A percentile compares a stretch with the other conserved stretches of the same genome.
Evolutionary conservation across 2,797 vertebrate genomes (phyloP).

Genomic region (Iguana delicatissima): DNA sequence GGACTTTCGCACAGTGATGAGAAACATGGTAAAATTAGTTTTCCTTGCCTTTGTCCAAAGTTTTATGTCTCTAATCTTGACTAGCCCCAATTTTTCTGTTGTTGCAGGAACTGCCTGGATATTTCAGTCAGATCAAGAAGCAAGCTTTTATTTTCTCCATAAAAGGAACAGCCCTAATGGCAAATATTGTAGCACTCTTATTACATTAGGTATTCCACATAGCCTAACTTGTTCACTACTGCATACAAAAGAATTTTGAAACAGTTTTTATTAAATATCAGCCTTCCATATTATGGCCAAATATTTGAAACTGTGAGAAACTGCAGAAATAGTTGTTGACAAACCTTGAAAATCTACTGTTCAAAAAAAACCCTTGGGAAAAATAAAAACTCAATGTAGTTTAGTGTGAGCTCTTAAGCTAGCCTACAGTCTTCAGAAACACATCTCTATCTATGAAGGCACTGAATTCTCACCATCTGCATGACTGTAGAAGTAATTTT

Average conservation of each 20-base stretch:
- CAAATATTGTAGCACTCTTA: background rate
- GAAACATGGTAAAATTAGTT: too few species aligned
- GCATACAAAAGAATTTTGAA: too few species aligned
- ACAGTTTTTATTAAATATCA: slow-evolving; percentile 3
- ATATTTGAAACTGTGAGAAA: background rate
- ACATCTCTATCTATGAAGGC: background rate
- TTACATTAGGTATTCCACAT: background rate
- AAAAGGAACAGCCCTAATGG: background rate
- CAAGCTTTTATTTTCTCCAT: background rate
- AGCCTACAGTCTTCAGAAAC: background rate
- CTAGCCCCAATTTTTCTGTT: background rate
- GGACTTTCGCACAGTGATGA: too few species aligned
- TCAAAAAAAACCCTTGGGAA: background rate
- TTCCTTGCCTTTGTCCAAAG: too few species aligned
- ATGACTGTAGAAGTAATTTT: background rate
- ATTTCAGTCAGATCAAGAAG: background rate
- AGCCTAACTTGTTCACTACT: background rate
- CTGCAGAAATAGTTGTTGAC: background rate
- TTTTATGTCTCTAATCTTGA: too few species aligned
- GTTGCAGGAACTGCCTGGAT: too few species aligned
- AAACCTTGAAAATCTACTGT: background rate
- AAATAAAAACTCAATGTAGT: background rate
- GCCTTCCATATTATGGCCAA: background rate
- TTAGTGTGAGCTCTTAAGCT: background rate
- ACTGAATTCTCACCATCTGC: background rate